Base-by-base conservation (phyloP, 2,797 vertebrate species). In the Acipenser transmontanus region DNA sequence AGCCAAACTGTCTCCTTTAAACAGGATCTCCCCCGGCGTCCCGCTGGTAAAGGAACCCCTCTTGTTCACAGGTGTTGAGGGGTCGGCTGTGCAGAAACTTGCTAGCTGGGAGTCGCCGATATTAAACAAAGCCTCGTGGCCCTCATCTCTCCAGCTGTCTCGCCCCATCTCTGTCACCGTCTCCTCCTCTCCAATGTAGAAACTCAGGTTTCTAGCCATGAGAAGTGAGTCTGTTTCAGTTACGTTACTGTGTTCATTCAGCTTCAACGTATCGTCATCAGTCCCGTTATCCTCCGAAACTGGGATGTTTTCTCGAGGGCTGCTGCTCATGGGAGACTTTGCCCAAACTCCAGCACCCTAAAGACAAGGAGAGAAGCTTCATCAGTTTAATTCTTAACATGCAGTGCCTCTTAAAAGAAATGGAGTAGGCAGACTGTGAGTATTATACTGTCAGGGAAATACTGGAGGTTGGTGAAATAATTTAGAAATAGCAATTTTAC, bases 121-220 rank as follows among this genome's bases (percentile, higher is more conserved):
- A 34, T 34, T 34, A 34, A 34, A 34, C 4, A 1, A 34, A 34
- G 34, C 34, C 3, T 34, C 34, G 4, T 4, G 4, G 65, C 60
- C 70, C 67, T 70, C 67, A 8, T 75, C 64, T 8, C 47, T 71
- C 63, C 70, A 71, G 61, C 64, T 61, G 1, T 80, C 75, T 1
- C 20, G 20, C 34, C 34, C 34, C 34, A 34, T 3, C 34, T 34
- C 49, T 70, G 8, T 68, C 75, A 47, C 7, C 66, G 0, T 78
- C 78, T 12, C 20, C n/a, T 47, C 66, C 4, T 51, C 49, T 10
- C 70, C 68, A 4, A 65, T 74, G 61, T 80, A 82, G 70, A 88
- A 85, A 54, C 83, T 80, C 68, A 75, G 73, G 10, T 70, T 80
- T 13, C 78, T 79, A 11, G 86, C 85, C 0, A 82, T 85, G 70